These are phyloP conservation scores for Lonchura striata DNA, from an alignment of 2,113 vertebrate genomes.

Conservation along the genomic window DNA sequence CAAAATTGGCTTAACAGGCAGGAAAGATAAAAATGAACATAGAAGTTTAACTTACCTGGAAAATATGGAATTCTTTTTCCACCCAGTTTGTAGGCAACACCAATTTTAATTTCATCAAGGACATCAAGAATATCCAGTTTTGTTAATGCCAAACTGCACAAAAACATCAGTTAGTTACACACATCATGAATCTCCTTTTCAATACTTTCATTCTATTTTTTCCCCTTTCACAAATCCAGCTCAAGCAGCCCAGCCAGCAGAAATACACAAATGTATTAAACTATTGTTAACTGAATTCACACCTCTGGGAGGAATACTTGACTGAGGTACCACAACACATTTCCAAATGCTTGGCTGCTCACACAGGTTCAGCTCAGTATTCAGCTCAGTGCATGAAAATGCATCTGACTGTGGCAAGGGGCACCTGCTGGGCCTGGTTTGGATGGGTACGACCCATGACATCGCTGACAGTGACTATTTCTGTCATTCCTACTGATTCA, in stretches of 20 bases:
- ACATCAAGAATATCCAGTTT: constrained; percentile 97
- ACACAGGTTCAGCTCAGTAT: background rate
- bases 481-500: background rate
- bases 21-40: background rate
- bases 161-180: background rate
- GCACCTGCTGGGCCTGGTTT: background rate
- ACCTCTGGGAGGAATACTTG: background rate
- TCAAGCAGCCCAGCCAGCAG: background rate
- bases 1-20: background rate
- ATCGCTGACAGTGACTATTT: background rate
- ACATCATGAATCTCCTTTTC: background rate
- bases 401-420: background rate
- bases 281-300: background rate
- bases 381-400: background rate
- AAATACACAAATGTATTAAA: background rate
- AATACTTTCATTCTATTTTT: background rate
- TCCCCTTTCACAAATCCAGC: background rate
- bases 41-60: constrained; percentile 79
- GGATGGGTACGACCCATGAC: background rate
- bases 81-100: constrained; percentile 90
- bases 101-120: constrained; percentile 93
- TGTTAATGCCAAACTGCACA: constrained; percentile 89
- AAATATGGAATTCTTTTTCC: constrained; percentile 96
- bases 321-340: background rate
- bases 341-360: background rate